Conservation (phyloP, 2,888 invertebrate genomes). For the Gymnoscelis rufifasciata region DNA sequence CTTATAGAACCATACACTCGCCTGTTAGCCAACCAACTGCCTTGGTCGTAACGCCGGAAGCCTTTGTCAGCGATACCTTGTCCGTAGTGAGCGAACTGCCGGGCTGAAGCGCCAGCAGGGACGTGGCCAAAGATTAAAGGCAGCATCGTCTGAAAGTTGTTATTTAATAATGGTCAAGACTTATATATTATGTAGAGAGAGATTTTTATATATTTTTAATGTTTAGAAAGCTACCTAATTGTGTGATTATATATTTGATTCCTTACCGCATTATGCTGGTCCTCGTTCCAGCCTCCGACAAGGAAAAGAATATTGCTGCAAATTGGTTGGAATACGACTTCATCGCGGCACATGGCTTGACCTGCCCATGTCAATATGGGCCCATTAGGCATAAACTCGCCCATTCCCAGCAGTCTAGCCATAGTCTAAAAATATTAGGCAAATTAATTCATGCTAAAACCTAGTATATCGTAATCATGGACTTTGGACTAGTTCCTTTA, state of each 20-base stretch:
- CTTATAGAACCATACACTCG: constrained; percentile 62
- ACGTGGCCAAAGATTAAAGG: constrained; percentile 79
- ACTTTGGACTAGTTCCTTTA: no score
- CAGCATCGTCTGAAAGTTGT: constrained; percentile 63
- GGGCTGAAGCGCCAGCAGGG: constrained; percentile 78
- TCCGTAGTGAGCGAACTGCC: constrained; percentile 70
- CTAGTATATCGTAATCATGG: no score
- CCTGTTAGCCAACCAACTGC: constrained; percentile 44
- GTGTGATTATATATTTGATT: no score
- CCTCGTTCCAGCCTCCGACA: constrained; percentile 80
- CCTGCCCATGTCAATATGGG: constrained; percentile 73
- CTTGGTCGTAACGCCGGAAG: constrained; percentile 59
- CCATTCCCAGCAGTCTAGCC: constrained; percentile 71
- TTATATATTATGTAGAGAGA: no score
- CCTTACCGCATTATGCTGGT: constrained; percentile 66
- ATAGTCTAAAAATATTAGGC: no score
- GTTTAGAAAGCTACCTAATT: no score
- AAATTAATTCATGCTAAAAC: no score
- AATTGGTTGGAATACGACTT: constrained; percentile 73
- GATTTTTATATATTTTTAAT: no score
- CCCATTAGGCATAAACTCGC: constrained; percentile 83
- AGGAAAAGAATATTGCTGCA: constrained; percentile 85
- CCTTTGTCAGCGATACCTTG: constrained; percentile 51
- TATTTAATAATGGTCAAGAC: constrained; percentile 44
- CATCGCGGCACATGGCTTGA: constrained; percentile 75